Base-by-base conservation (phyloP, 2,113 vertebrate genomes). In the Mirounga angustirostris region DNA sequence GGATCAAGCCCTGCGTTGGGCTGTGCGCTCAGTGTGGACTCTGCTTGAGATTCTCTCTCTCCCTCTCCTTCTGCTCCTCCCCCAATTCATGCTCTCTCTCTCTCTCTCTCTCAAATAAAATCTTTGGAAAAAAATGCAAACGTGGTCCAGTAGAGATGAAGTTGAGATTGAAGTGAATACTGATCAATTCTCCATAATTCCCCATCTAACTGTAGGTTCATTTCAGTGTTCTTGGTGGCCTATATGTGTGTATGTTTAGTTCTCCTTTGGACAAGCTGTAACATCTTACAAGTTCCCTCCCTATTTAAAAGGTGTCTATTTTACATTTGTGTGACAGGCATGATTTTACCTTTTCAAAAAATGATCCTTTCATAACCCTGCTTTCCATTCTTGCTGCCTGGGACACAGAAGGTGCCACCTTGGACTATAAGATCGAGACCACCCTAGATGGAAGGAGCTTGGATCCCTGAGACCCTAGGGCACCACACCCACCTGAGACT, bases 281-380 rank as follows among this genome's bases (percentile, higher is more conserved):
- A 63, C 63, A 91, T 73, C 59, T 69, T 91, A 80, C 43, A 81
- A 28, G n/a, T 24, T 83, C 14, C 33, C 50, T 52, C 40, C 76
- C 21, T 83, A 46, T 80, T 89, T 81, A 36, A 18, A 4, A 12
- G 33, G 56, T 67, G 22, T 79, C 89, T 65, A 56, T 46, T 91
- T 95, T 36, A 69, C 13, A 74, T 95, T 24, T 80, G 71, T 84
- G 74, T 87, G 56, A 82, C 7, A 79, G 63, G 71, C n/a, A 86
- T 58, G 61, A 50, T 61, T 85, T 92, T 92, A 61, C 30, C 22
- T 94, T 87, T 93, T 76, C 24, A n/a, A 94, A 91, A 92, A 10
- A 46, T 11, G 73, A 30, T 56, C 28, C 58, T 86, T 79, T 67
- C 76, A 73, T 24, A 91, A 54, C 30, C 18, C 33, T 85, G 71